Evolutionary conservation across 2,797 vertebrate species (phyloP).

Genomic region (Ceyx erithaca): DNA sequence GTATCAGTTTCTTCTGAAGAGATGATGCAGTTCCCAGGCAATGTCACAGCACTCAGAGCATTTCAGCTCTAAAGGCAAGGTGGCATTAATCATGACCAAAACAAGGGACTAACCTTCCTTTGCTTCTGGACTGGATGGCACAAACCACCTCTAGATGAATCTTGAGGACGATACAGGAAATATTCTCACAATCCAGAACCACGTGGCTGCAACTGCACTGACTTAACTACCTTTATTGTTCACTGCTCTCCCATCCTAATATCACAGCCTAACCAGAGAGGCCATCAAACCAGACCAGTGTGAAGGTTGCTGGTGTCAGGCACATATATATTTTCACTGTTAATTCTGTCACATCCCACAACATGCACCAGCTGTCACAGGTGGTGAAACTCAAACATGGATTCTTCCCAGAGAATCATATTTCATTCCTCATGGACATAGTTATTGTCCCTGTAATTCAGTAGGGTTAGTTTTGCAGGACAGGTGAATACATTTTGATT

Average conservation of each 20-base stretch:
- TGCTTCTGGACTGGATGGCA: neutral
- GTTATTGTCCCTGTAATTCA: neutral
- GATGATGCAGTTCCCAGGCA: neutral
- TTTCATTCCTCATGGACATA: neutral
- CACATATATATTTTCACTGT: neutral
- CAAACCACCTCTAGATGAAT: neutral
- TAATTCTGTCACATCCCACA: neutral
- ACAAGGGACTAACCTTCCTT: neutral
- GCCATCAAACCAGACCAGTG: neutral
- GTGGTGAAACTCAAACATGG: neutral
- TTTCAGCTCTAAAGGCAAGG: neutral
- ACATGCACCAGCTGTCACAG: neutral
- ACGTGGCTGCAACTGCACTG: neutral
- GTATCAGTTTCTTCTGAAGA: neutral
- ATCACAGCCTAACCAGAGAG: neutral
- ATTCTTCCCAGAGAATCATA: neutral
- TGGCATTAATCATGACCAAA: neutral
- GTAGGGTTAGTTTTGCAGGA: neutral
- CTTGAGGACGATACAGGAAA: neutral
- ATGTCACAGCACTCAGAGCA: neutral
- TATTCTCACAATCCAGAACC: neutral
- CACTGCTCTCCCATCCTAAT: neutral
- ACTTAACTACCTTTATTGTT: neutral
- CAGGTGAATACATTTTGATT: neutral
- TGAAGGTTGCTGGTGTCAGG: neutral